phyloP scores from a whole-genome alignment of 2,113 vertebrate genomes.

The Chroicocephalus ridibundus region DNA sequence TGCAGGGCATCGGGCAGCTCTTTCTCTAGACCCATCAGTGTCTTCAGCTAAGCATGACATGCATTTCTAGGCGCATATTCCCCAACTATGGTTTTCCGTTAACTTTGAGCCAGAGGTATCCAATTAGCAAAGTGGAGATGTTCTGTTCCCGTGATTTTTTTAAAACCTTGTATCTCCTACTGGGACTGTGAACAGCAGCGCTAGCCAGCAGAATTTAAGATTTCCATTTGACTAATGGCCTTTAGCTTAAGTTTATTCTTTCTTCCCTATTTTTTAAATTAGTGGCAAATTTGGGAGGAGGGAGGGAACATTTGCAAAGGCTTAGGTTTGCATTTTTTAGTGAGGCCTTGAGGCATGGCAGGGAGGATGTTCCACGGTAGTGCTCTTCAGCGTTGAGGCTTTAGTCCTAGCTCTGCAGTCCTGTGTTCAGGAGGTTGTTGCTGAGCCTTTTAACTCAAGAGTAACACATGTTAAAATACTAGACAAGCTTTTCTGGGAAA shows the following conservation, averaged over 20 bases:
- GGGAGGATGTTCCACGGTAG: not conserved
- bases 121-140: not conserved
- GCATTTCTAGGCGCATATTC: not conserved
- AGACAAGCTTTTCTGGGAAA: not conserved
- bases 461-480: not conserved
- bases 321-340: not conserved
- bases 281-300: not conserved
- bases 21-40: not conserved
- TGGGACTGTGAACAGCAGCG: not conserved
- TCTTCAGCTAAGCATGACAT: not conserved
- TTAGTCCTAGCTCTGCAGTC: not conserved
- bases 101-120: not conserved
- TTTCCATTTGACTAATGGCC: not conserved
- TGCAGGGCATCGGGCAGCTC: fast-evolving
- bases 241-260: not conserved
- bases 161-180: not conserved
- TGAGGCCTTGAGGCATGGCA: not conserved
- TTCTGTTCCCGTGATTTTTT: not conserved
- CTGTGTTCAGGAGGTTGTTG: not conserved
- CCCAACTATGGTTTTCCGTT: not conserved
- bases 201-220: not conserved
- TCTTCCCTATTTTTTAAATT: not conserved
- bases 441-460: not conserved
- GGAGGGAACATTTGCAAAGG: not conserved
- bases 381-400: not conserved